Evolutionary conservation across 1,140 invertebrate species (phyloP).

Genomic region (Aphaenogaster rudis): DNA sequence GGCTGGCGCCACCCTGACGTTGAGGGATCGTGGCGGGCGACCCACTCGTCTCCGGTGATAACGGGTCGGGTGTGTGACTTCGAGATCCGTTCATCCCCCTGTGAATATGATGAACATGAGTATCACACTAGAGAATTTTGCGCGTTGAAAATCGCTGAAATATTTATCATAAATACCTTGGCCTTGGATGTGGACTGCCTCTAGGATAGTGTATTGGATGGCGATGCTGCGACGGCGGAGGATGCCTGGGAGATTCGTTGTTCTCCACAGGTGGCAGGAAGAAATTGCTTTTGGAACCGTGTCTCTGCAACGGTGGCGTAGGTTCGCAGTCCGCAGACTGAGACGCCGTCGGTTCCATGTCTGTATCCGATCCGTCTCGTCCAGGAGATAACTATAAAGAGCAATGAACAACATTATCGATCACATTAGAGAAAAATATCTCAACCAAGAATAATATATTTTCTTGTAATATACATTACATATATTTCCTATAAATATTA

Average conservation of each 20-base stretch:
- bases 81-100: constrained; percentile 89
- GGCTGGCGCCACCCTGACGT: constrained; percentile 89
- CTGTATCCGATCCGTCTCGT: constrained; percentile 91
- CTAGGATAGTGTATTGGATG: constrained; percentile 89
- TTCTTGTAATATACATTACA: constrained; percentile 40
- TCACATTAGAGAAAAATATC: neutral
- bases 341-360: constrained; percentile 94
- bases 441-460: neutral
- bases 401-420: neutral
- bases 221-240: constrained; percentile 86
- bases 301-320: constrained; percentile 95
- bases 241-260: constrained; percentile 89
- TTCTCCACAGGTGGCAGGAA: constrained; percentile 92
- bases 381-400: constrained; percentile 91
- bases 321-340: constrained; percentile 97
- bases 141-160: neutral
- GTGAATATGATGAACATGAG: constrained; percentile 52
- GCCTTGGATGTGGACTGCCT: constrained; percentile 92
- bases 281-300: constrained; percentile 97
- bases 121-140: constrained; percentile 42
- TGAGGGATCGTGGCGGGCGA: constrained; percentile 87
- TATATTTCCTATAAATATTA: constrained; percentile 57
- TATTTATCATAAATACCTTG: constrained; percentile 85
- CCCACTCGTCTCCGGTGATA: constrained; percentile 87
- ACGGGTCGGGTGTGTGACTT: constrained; percentile 91